Conservation (phyloP, 1,140 invertebrate genomes). For the Lithobius niger region DNA sequence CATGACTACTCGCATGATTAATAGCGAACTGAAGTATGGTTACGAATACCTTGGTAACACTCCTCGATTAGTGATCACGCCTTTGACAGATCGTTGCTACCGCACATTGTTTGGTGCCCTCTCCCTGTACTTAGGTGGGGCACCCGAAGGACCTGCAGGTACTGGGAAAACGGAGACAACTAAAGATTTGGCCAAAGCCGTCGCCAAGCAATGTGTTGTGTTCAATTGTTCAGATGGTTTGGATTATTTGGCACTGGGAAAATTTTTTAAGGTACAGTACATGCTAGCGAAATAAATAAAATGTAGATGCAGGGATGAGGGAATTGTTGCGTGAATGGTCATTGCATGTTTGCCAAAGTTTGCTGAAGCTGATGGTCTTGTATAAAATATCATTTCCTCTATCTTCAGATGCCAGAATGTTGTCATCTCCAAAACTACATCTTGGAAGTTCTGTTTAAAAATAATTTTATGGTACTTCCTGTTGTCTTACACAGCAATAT, state of each 20-base stretch:
- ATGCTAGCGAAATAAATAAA: too few relatives aligned
- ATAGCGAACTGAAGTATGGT: slow-evolving; percentile 74
- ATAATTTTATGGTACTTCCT: too few relatives aligned
- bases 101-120: slow-evolving; percentile 81
- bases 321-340: neutral
- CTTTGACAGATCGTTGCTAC: slow-evolving; percentile 78
- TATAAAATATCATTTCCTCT: too few relatives aligned
- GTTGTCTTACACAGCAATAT: too few relatives aligned
- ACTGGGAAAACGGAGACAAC: slow-evolving; percentile 93
- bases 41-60: slow-evolving; percentile 91
- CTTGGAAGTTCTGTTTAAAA: too few relatives aligned
- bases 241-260: slow-evolving; percentile 84
- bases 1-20: slow-evolving; percentile 78
- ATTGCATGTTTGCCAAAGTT: too few relatives aligned
- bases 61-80: slow-evolving; percentile 71
- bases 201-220: slow-evolving; percentile 91
- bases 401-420: too few relatives aligned
- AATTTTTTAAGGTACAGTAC: slow-evolving; percentile 70
- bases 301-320: slow-evolving; percentile 27
- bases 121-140: slow-evolving; percentile 59
- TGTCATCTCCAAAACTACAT: too few relatives aligned
- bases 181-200: slow-evolving; percentile 90
- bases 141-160: slow-evolving; percentile 87
- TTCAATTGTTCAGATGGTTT: slow-evolving; percentile 88
- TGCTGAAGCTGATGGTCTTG: too few relatives aligned